Evolutionary conservation across 2,797 vertebrate genomes (phyloP), one percentile per base, ranked within the genome.

Genomic region (Lepilemur ruficaudatus): DNA sequence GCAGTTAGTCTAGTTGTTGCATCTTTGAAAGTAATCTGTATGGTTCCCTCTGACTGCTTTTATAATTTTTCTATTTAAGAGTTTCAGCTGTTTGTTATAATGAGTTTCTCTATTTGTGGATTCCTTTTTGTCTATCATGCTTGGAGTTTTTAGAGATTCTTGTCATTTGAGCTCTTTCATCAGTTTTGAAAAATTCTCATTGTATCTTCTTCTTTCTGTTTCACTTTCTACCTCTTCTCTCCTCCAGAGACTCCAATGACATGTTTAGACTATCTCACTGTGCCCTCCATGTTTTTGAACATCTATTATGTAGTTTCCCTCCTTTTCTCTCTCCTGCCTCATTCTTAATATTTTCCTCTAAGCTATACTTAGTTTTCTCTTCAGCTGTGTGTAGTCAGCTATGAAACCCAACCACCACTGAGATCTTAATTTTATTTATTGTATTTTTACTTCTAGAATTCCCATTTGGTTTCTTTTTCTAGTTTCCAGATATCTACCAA

Each of bases 261-360:
- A n/a, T 80, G 20, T 57, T 89, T 76, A 76, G 38, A 50, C n/a
- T 43, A 2, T 69, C 20, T 83, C 83, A 75, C 0, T 25, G 5
- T 65, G 14, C 9, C 25, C 22, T 87, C 28, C 55, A 2, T 79
- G 8, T 65, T 89, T 57, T 32, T 79, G 50, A 32, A 7, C 12
- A 35, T 81, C 11, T 6, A 6, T 59, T 46, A 13, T 38, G 12
- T 79, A 55, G n/a, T 38, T 92, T 25, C 5, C 14, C 32, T 38
- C 43, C 20, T 48, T 76, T 85, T 67, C n/a, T 87, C 38, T 84
- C 32, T 83, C 41, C 17, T 32, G 10, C 15, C 5, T 81, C 48
- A 79, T 50, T 76, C 65, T 93, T 75, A 52, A 18, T 65, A 73
- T 91, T 70, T 82, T 91, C 30, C 28, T 96, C 28, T 69, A 89